These are phyloP conservation scores for Rugalucina vietnamica DNA, from an alignment of 2,888 invertebrate genomes.

Conservation along the genomic window DNA sequence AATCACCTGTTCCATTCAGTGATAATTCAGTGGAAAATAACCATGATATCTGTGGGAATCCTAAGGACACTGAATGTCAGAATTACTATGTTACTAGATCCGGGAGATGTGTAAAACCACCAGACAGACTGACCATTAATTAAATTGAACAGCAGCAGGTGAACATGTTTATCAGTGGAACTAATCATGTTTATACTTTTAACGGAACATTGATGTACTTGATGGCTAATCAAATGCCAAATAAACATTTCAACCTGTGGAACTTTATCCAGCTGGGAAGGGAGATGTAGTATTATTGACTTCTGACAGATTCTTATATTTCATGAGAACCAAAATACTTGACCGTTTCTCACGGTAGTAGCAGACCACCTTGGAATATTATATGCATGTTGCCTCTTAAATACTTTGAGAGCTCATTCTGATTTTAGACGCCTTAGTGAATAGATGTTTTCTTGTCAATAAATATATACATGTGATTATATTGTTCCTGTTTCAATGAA, in stretches of 20 bases:
- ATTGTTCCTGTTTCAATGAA: no score
- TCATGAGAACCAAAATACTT: background rate
- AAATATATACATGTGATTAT: no score
- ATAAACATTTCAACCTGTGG: background rate
- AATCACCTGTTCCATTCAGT: background rate
- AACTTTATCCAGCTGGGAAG: background rate
- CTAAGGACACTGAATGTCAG: background rate
- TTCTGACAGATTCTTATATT: background rate
- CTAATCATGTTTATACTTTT: background rate
- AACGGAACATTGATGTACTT: no score
- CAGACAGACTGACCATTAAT: background rate
- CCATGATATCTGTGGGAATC: background rate
- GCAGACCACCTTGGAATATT: background rate
- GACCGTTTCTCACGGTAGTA: background rate
- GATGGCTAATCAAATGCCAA: background rate
- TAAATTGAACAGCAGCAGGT: background rate
- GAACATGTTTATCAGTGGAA: background rate
- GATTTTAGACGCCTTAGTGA: background rate
- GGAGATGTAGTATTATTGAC: background rate
- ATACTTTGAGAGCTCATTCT: background rate
- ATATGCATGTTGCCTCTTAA: background rate
- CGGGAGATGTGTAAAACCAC: background rate
- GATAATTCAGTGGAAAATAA: background rate
- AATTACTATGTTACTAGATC: background rate
- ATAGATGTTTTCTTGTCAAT: background rate